Percentiles rank a stretch among this genome's conserved stretches.
Evolutionary conservation across 2,113 vertebrate genomes (phyloP).

Genomic region (Tachysurus vachellii): DNA sequence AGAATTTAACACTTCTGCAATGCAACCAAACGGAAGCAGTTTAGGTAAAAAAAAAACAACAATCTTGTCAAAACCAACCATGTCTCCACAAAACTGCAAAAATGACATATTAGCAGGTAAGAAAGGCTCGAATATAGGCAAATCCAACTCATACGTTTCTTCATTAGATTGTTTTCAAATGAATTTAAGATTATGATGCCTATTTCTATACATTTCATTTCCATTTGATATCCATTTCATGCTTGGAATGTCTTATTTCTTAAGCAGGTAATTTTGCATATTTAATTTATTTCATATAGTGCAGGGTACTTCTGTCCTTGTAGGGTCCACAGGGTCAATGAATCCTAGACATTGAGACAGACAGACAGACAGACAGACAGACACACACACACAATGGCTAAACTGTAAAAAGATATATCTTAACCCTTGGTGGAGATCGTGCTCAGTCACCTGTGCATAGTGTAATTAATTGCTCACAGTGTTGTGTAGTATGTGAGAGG

Average conservation of each 20-base stretch:
- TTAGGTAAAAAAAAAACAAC: background rate
- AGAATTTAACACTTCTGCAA: background rate
- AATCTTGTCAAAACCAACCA: background rate
- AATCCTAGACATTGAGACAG: background rate
- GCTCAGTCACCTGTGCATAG: background rate
- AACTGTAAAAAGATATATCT: background rate
- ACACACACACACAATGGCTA: background rate
- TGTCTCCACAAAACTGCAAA: background rate
- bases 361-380: background rate
- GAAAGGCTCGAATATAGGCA: background rate
- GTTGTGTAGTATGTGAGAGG: conserved; percentile 1
- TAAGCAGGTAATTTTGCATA: background rate
- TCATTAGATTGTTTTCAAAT: background rate
- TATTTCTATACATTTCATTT: background rate
- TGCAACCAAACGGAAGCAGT: background rate
- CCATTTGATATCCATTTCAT: background rate
- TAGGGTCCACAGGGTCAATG: background rate
- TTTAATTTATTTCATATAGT: background rate
- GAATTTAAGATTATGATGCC: background rate
- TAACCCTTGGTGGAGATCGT: background rate
- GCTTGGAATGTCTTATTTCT: background rate
- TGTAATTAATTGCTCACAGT: conserved; percentile 26
- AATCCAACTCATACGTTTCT: background rate
- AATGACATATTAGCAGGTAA: background rate
- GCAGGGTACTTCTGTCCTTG: background rate